Conservation (phyloP, 2,797 vertebrate genomes). For the Heliangelus exortis region DNA sequence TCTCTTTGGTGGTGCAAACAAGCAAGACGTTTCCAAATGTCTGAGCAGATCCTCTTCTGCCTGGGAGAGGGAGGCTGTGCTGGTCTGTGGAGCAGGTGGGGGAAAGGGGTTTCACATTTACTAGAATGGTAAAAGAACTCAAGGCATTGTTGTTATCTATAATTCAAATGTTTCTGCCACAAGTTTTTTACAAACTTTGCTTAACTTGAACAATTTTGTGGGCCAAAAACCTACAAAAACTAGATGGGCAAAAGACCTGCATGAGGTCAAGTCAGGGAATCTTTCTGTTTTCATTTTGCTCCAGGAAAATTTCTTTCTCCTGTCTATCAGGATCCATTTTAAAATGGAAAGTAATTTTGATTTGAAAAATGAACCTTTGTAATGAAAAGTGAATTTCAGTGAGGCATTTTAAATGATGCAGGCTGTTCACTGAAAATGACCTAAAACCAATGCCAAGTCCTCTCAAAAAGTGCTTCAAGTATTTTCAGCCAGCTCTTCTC, state of each 20-base stretch:
- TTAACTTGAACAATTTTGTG: background rate
- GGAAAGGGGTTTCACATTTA: background rate
- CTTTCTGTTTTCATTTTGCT: background rate
- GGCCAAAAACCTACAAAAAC: background rate
- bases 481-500: conserved; percentile 16
- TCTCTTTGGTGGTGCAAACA: background rate
- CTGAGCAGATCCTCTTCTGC: background rate
- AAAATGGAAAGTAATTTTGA: background rate
- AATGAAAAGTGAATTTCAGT: conserved; percentile 22
- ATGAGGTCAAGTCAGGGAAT: background rate
- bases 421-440: background rate
- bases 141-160: background rate
- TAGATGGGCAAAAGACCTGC: accelerated
- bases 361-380: conserved; percentile 9
- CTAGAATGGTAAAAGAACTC: background rate
- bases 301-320: background rate
- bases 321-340: background rate
- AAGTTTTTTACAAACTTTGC: background rate
- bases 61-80: background rate
- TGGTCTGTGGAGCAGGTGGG: accelerated
- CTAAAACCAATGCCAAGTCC: background rate
- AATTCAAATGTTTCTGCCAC: background rate
- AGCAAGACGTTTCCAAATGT: background rate
- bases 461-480: conserved; percentile 9
- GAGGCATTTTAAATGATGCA: background rate